A percentile compares a stretch with the other conserved stretches of the same genome.
phyloP scores from a whole-genome alignment of 2,888 invertebrate genomes.

The Lobophora halterata region DNA sequence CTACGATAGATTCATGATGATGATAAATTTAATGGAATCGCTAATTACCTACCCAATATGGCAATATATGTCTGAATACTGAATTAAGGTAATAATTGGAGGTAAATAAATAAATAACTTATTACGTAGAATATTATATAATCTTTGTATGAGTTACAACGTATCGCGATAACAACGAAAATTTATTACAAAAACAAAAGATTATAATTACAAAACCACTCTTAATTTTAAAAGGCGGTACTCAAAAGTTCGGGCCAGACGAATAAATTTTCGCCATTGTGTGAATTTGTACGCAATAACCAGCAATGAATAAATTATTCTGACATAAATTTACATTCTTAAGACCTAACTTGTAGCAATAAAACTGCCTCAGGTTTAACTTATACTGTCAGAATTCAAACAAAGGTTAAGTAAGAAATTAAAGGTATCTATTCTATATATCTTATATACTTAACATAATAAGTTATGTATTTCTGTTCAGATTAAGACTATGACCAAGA shows the following conservation, averaged over 20 bases:
- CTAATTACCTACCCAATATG: too few relatives aligned
- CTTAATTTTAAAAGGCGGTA: slow-evolving; percentile 36
- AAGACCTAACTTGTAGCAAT: slow-evolving; percentile 44
- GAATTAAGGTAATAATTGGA: too few relatives aligned
- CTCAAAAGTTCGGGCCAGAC: slow-evolving; percentile 47
- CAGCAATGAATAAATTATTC: slow-evolving; percentile 62
- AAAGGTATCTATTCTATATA: slow-evolving; percentile 6
- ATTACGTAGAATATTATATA: too few relatives aligned
- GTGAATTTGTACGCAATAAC: slow-evolving; percentile 57
- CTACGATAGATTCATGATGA: too few relatives aligned
- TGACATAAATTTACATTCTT: slow-evolving; percentile 53
- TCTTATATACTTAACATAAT: neutral
- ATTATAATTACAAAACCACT: slow-evolving; percentile 45
- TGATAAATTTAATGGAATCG: too few relatives aligned
- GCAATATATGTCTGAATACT: too few relatives aligned
- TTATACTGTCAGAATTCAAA: slow-evolving; percentile 25
- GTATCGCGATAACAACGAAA: slow-evolving; percentile 20
- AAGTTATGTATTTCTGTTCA: too few relatives aligned
- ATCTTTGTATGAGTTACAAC: slow-evolving; percentile 12
- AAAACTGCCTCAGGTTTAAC: slow-evolving; percentile 33
- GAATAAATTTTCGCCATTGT: slow-evolving; percentile 61
- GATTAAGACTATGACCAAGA: too few relatives aligned
- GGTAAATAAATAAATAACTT: too few relatives aligned
- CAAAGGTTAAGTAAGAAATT: slow-evolving; percentile 18
- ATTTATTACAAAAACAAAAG: slow-evolving; percentile 35